Conservation (phyloP, 2,797 vertebrate genomes). For the Helostoma temminkii region DNA sequence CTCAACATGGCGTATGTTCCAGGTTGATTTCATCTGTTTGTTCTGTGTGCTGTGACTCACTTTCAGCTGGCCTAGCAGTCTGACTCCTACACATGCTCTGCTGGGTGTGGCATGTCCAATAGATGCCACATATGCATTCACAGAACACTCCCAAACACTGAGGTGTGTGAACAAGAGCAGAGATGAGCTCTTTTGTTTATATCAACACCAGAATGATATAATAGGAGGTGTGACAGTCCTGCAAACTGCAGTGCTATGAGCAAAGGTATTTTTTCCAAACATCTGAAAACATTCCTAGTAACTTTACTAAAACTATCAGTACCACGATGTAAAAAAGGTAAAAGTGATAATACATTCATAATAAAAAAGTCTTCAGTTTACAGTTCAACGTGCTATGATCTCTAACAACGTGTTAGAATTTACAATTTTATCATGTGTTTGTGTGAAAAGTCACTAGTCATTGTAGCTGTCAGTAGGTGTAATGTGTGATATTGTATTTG, state of each 20-base stretch:
- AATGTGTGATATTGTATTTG: no score
- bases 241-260: neutral
- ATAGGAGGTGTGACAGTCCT: constrained; percentile 15
- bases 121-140: constrained; percentile 70
- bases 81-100: constrained; percentile 56
- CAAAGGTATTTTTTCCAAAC: neutral
- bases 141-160: constrained; percentile 69
- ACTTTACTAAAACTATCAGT: no score
- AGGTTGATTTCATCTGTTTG: constrained; percentile 50
- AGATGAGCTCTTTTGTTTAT: constrained; percentile 41
- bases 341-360: no score
- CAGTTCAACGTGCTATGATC: neutral
- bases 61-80: constrained; percentile 41
- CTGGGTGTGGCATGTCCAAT: constrained; percentile 69
- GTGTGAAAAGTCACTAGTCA: neutral
- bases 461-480: no score
- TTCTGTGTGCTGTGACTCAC: constrained; percentile 63
- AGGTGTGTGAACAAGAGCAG: constrained; percentile 59
- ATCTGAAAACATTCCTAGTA: neutral
- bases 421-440: no score
- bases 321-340: no score
- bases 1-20: constrained; percentile 25
- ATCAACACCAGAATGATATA: constrained; percentile 17
- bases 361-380: no score
- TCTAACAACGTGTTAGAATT: neutral